Base-by-base conservation (phyloP, 2,797 vertebrate genomes). In the Vultur gryphus region DNA sequence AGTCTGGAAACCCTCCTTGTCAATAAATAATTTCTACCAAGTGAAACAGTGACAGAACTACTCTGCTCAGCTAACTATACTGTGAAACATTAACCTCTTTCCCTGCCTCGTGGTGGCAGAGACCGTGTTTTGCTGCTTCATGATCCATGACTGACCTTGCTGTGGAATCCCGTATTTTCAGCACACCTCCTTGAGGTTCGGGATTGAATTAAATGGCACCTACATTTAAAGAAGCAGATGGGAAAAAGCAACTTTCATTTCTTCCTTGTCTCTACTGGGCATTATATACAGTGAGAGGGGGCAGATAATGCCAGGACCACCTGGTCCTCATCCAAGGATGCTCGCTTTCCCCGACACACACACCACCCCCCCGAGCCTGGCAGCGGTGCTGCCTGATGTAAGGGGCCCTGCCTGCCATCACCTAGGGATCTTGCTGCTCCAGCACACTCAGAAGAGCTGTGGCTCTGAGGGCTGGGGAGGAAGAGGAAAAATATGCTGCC, bases 11-110 rank as follows among this genome's bases (percentile, higher is more conserved):
- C 37, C 31, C 37, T 94, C 79, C 54, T 71, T 87, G 80, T 90
- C 84, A 96, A 90, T 95, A 85, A 95, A 80, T 90, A 92, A 86
- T 95, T 96, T 76, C 89, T 84, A 83, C 51, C 48, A 69, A 96
- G 89, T 75, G 72, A 94, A 96, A 97, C 79, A 84, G 84, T 89
- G 76, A 86, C 84, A 71, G 69, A 94, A 49, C 49, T 54, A 1
- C 41, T 19, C 76, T 0, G 3, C 84, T 88, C 49, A 70, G 58
- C 84, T 93, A 90, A 71, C 62, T 18, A 6, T 10, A 39, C 46
- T 0, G 16, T 89, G 84, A 97, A 94, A 92, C 87, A 93, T 96
- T 94, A 92, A 92, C 90, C 55, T 91, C 82, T 76, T 83, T 81
- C 67, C 20, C 69, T 69, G 80, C 75, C 87, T 44, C 9, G 0